phyloP scores from a whole-genome alignment of 2,797 vertebrate genomes.

The Darevskia nairensis region DNA sequence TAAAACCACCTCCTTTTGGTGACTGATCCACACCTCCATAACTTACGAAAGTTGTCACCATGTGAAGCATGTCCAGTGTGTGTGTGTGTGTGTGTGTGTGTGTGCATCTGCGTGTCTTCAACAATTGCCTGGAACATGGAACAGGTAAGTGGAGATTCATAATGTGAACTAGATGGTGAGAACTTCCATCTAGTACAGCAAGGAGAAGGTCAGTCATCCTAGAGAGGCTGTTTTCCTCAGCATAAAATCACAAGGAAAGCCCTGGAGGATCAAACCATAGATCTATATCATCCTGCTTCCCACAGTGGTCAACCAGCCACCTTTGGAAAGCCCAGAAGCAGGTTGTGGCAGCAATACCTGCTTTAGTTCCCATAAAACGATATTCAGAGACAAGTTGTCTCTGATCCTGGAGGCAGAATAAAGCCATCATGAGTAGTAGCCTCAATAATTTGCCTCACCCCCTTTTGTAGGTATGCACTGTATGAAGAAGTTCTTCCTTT shows the following conservation, averaged over 20 bases:
- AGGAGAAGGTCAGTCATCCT: neutral
- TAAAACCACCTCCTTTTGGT: neutral
- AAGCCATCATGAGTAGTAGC: neutral
- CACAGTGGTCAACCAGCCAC: neutral
- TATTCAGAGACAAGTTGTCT: neutral
- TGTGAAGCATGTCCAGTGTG: too few species aligned
- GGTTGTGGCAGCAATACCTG: neutral
- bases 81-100: rapidly evolving
- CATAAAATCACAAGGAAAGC: neutral
- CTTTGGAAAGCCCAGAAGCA: neutral
- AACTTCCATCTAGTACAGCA: neutral
- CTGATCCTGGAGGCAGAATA: neutral
- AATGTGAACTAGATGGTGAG: neutral
- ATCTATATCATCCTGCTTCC: neutral
- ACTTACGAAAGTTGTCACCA: neutral
- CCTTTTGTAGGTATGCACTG: neutral
- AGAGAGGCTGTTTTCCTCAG: neutral
- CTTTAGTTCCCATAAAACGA: neutral
- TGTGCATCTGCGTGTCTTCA: neutral
- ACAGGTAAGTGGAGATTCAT: neutral
- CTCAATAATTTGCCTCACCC: too few species aligned
- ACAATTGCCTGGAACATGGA: neutral
- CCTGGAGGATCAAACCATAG: neutral
- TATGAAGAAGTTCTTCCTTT: neutral
- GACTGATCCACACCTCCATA: neutral